Conservation (phyloP, 1,140 invertebrate species). For the Achroia grisella region DNA sequence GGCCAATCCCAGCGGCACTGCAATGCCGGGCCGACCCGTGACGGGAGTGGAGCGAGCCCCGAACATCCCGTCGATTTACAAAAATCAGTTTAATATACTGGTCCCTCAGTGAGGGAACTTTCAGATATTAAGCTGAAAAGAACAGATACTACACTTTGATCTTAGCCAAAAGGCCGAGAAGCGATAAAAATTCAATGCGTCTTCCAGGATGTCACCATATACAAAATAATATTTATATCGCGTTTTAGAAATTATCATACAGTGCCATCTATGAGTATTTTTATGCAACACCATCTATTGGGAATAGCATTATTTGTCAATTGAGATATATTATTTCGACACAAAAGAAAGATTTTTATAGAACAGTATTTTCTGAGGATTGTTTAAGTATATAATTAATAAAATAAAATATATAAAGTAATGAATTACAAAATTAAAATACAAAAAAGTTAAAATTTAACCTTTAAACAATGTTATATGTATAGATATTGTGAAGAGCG, state of each 20-base stretch:
- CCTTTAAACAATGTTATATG: too few species aligned
- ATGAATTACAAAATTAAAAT: too few species aligned
- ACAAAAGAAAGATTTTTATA: too few species aligned
- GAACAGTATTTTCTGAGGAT: too few species aligned
- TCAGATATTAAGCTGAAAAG: conserved; percentile 2
- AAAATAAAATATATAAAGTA: too few species aligned
- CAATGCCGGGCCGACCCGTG: conserved; percentile 2
- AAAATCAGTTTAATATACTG: conserved; percentile 14
- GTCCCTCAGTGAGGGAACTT: conserved; percentile 8
- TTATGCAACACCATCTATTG: too few species aligned
- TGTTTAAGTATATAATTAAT: too few species aligned
- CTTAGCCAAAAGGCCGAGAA: conserved; percentile 4
- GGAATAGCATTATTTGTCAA: too few species aligned
- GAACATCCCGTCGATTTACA: conserved; percentile 7
- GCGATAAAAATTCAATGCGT: not conserved
- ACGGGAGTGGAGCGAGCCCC: conserved; percentile 2
- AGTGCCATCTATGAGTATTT: too few species aligned
- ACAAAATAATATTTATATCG: not conserved
- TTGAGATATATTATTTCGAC: too few species aligned
- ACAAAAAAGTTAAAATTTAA: too few species aligned
- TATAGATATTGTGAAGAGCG: too few species aligned
- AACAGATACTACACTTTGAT: conserved; percentile 4
- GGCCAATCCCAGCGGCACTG: conserved; percentile 1
- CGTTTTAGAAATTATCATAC: not conserved
- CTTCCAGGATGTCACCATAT: not conserved